Evolutionary conservation across 2,888 invertebrate species (phyloP).

Genomic region (Callyntrura guangdongensis): DNA sequence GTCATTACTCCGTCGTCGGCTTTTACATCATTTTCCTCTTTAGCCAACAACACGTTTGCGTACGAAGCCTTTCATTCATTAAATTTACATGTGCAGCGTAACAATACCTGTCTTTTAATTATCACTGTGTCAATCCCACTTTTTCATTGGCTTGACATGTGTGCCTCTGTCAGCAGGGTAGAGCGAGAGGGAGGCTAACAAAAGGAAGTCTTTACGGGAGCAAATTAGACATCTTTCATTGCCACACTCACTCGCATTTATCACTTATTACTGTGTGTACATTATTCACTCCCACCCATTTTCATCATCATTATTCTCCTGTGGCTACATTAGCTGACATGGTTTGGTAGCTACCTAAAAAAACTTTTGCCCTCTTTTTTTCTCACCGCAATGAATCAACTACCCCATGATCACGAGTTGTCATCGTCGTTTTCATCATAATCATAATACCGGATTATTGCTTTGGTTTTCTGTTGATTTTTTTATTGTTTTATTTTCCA

Average conservation of each 20-base stretch:
- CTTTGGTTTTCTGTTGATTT: background rate
- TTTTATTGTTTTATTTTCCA: background rate
- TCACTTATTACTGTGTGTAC: background rate
- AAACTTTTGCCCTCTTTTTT: slow-evolving; percentile 36
- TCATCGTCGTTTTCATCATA: background rate
- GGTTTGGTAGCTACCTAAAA: background rate
- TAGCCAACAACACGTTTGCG: background rate
- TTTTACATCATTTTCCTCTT: slow-evolving; percentile 53
- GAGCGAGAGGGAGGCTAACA: slow-evolving; percentile 50
- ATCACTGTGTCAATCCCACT: slow-evolving; percentile 70
- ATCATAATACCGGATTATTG: background rate
- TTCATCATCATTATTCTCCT: background rate
- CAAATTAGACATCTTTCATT: slow-evolving; percentile 58
- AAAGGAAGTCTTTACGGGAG: slow-evolving; percentile 59
- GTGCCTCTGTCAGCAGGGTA: slow-evolving; percentile 6
- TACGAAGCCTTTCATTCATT: background rate
- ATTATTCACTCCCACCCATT: slow-evolving; percentile 47
- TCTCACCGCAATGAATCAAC: slow-evolving; percentile 14
- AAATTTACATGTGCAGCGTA: slow-evolving; percentile 12
- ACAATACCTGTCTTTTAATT: slow-evolving; percentile 69
- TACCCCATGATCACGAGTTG: background rate
- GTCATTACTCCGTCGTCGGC: slow-evolving; percentile 37
- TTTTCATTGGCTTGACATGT: slow-evolving; percentile 40
- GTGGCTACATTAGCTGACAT: background rate
- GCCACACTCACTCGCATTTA: slow-evolving; percentile 30